Evolutionary conservation across 2,888 invertebrate genomes (phyloP).

Genomic region (Coremacera marginata): DNA sequence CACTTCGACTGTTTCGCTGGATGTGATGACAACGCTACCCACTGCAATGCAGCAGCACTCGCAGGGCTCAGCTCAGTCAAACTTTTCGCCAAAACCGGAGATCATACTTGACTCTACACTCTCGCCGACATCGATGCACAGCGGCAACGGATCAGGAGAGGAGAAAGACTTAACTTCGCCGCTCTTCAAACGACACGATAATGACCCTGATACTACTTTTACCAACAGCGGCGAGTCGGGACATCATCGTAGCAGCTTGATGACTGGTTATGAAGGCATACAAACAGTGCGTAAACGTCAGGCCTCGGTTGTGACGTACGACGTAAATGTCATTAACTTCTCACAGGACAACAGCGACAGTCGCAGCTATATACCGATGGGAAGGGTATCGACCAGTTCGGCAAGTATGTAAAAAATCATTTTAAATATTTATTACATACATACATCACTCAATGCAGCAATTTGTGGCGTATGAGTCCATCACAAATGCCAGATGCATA

Average conservation of each 20-base stretch:
- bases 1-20: conserved; percentile 68
- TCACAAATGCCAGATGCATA: conserved; percentile 16
- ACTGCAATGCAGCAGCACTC: conserved; percentile 36
- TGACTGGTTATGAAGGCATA: conserved; percentile 61
- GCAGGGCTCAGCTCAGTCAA: conserved; percentile 49
- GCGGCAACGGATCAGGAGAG: conserved; percentile 52
- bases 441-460: neutral
- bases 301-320: conserved; percentile 69
- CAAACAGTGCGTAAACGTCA: conserved; percentile 66
- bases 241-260: conserved; percentile 58
- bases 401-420: conserved; percentile 64
- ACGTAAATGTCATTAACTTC: conserved; percentile 69
- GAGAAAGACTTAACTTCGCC: conserved; percentile 64
- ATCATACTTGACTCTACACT: conserved; percentile 68
- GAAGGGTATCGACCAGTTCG: conserved; percentile 68
- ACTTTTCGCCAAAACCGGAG: conserved; percentile 67
- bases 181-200: conserved; percentile 56
- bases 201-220: conserved; percentile 54
- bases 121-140: conserved; percentile 61
- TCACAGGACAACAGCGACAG: conserved; percentile 68
- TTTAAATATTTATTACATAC: neutral
- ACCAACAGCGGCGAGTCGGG: neutral
- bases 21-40: conserved; percentile 63
- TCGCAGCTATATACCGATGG: conserved; percentile 68
- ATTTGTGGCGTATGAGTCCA: neutral